Evolutionary conservation across 2,797 vertebrate genomes (phyloP).

Genomic region (Lithobates sylvaticus): DNA sequence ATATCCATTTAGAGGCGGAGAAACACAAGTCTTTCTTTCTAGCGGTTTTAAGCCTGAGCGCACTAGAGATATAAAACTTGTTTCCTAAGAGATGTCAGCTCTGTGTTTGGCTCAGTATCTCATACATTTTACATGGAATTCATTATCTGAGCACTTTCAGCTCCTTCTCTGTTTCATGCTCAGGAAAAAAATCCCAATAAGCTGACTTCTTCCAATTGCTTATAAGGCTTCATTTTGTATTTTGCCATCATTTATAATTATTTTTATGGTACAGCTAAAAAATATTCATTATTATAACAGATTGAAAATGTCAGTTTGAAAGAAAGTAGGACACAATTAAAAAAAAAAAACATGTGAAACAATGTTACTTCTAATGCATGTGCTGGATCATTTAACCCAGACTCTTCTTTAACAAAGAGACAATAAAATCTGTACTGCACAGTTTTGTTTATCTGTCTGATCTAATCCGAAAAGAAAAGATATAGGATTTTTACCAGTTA

Average conservation of each 20-base stretch:
- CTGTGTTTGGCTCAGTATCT: slow-evolving; percentile 58
- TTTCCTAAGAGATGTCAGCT: slow-evolving; percentile 63
- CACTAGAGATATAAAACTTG: slow-evolving; percentile 60
- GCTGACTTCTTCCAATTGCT: slow-evolving; percentile 15
- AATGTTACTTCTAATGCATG: no score
- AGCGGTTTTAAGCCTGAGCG: slow-evolving; percentile 58
- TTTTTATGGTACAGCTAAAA: not conserved
- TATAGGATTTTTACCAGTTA: no score
- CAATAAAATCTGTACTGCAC: no score
- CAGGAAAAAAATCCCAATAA: slow-evolving; percentile 42
- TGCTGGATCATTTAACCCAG: no score
- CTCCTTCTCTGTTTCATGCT: slow-evolving; percentile 55
- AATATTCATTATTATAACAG: not conserved
- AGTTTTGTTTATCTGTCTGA: no score
- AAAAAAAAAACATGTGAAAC: no score
- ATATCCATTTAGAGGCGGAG: slow-evolving; percentile 55
- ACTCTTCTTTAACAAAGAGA: no score
- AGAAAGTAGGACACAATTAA: no score
- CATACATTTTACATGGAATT: slow-evolving; percentile 61
- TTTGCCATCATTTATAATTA: slow-evolving; percentile 5
- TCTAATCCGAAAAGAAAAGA: no score
- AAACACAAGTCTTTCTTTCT: slow-evolving; percentile 51
- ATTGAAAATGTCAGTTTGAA: no score
- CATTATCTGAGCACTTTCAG: slow-evolving; percentile 55
- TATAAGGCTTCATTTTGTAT: not conserved